phyloP scores from a whole-genome alignment of 2,113 vertebrate genomes.

The Ctenomys sociabilis region DNA sequence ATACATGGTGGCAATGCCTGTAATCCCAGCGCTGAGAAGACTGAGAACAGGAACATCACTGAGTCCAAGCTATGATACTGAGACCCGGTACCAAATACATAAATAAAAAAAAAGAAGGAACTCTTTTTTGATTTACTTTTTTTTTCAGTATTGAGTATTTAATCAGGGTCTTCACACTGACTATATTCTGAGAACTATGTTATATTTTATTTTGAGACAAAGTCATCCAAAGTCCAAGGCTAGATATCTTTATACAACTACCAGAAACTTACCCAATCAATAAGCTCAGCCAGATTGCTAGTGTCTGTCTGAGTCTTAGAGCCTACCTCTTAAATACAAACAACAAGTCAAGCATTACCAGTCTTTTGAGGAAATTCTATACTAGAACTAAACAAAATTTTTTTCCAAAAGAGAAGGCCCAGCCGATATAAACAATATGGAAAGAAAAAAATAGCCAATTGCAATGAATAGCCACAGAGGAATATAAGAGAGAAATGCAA shows the following conservation, averaged over 20 bases:
- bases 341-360: not conserved
- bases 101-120: too few species aligned
- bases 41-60: too few species aligned
- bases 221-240: not conserved
- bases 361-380: not conserved
- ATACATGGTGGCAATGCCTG: too few species aligned
- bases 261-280: not conserved
- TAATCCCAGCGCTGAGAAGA: too few species aligned
- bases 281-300: not conserved
- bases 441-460: not conserved
- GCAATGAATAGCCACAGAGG: not conserved
- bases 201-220: not conserved
- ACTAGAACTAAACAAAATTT: not conserved
- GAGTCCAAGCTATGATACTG: too few species aligned
- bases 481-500: not conserved
- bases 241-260: not conserved
- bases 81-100: too few species aligned
- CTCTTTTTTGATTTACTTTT: not conserved
- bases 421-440: not conserved
- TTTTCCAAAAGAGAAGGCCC: not conserved
- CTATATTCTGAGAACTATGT: not conserved
- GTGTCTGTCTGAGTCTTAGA: not conserved
- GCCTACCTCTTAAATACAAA: not conserved
- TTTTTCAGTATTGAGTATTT: not conserved
- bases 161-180: not conserved